Evolutionary conservation across 2,113 vertebrate species (phyloP).

Genomic region (Cryptomyrus ogoouensis): DNA sequence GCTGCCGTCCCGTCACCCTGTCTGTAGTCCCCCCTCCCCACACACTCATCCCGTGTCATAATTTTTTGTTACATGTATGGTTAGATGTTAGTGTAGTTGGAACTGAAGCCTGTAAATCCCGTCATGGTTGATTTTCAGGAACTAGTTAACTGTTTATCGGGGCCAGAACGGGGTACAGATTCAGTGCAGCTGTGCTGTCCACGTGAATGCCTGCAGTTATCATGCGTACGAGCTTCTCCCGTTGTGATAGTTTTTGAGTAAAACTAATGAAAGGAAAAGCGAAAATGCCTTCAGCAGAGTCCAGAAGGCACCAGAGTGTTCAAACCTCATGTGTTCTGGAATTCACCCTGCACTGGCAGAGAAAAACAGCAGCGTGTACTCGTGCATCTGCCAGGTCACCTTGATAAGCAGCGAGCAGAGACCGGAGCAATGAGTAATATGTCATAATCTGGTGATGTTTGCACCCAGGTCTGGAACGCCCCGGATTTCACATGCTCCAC

Average conservation of each 20-base stretch:
- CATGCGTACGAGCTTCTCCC: background rate
- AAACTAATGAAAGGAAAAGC: background rate
- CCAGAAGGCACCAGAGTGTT: conserved; percentile 25
- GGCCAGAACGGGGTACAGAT: background rate
- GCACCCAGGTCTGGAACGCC: conserved; percentile 51
- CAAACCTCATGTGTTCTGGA: conserved; percentile 37
- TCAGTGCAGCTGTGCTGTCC: background rate
- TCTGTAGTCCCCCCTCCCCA: too few species aligned
- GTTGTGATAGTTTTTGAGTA: background rate
- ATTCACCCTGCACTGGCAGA: conserved; percentile 29
- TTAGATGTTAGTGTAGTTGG: background rate
- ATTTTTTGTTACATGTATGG: background rate
- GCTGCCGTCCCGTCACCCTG: background rate
- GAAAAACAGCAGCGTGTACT: background rate
- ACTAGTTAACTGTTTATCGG: background rate
- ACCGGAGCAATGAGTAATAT: conserved; percentile 29
- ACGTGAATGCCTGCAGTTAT: background rate
- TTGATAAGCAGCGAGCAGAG: conserved; percentile 17
- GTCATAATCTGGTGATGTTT: conserved; percentile 55
- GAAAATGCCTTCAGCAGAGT: background rate
- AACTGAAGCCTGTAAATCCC: background rate
- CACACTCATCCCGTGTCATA: background rate
- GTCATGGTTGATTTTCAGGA: background rate
- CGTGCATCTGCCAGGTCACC: conserved; percentile 20
- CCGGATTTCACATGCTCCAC: conserved; percentile 55